These are phyloP conservation scores for Drosophila longiperda DNA, from an alignment of 2,888 invertebrate genomes.

Conservation along the genomic window DNA sequence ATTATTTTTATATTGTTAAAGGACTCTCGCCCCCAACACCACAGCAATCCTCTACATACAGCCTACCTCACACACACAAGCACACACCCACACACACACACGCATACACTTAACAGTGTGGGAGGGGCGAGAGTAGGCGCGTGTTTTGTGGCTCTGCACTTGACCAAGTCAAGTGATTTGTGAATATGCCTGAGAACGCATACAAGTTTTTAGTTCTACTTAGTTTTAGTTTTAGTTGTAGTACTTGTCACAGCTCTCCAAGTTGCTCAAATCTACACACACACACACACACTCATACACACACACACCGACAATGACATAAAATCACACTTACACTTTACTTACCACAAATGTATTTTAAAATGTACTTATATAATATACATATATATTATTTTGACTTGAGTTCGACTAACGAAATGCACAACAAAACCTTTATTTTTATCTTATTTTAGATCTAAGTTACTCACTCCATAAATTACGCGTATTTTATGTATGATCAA, in stretches of 20 bases:
- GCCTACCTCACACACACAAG: slow-evolving; percentile 66
- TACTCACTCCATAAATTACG: slow-evolving; percentile 35
- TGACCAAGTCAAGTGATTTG: slow-evolving; percentile 72
- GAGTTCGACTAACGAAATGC: slow-evolving; percentile 64
- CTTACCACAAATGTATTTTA: slow-evolving; percentile 70
- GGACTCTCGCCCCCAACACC: slow-evolving; percentile 33
- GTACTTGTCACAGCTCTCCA: slow-evolving; percentile 64
- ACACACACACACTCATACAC: slow-evolving; percentile 24
- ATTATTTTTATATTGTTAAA: slow-evolving; percentile 62
- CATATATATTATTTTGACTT: slow-evolving; percentile 55
- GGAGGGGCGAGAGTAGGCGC: slow-evolving; percentile 15
- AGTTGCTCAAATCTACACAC: slow-evolving; percentile 69
- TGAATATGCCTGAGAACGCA: slow-evolving; percentile 49
- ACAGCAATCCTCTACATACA: slow-evolving; percentile 35
- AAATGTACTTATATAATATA: slow-evolving; percentile 55
- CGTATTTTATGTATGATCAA: slow-evolving; percentile 24
- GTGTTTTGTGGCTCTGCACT: slow-evolving; percentile 55
- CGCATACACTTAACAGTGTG: slow-evolving; percentile 16
- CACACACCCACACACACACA: slow-evolving; percentile 22
- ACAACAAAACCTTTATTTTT: slow-evolving; percentile 37
- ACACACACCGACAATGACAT: slow-evolving; percentile 12
- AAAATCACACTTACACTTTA: slow-evolving; percentile 38
- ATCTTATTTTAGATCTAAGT: slow-evolving; percentile 62
- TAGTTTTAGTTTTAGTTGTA: slow-evolving; percentile 54
- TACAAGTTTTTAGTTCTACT: slow-evolving; percentile 60